phyloP scores from a whole-genome alignment of 2,888 invertebrate species.

The Drosophila peninsularis region DNA sequence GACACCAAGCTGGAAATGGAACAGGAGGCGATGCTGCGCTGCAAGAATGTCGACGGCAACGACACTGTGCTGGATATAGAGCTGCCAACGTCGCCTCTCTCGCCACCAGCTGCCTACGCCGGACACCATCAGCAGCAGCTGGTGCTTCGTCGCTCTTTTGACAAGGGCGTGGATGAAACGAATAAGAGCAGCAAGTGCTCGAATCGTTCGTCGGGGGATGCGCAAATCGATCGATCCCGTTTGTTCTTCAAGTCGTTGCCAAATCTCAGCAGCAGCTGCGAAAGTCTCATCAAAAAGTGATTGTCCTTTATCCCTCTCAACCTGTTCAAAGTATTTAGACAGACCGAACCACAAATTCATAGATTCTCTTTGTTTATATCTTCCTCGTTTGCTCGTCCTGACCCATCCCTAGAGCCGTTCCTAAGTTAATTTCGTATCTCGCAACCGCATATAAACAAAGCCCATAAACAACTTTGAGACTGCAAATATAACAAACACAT shows the following conservation, averaged over 20 bases:
- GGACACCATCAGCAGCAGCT: slow-evolving; percentile 51
- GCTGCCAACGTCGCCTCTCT: slow-evolving; percentile 78
- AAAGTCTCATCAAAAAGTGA: slow-evolving; percentile 86
- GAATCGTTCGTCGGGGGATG: slow-evolving; percentile 39
- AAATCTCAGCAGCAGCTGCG: slow-evolving; percentile 89
- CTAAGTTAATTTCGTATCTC: slow-evolving; percentile 25
- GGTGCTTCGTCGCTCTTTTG: slow-evolving; percentile 78
- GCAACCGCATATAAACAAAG: slow-evolving; percentile 38
- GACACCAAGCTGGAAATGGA: slow-evolving; percentile 83
- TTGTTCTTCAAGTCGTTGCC: slow-evolving; percentile 88
- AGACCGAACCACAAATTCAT: slow-evolving; percentile 25
- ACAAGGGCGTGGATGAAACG: slow-evolving; percentile 74
- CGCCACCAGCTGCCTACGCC: slow-evolving; percentile 71
- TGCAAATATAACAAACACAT: slow-evolving; percentile 62
- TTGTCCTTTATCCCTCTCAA: slow-evolving; percentile 33
- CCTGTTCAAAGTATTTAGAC: slow-evolving; percentile 45
- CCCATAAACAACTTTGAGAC: slow-evolving; percentile 79
- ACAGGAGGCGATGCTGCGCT: slow-evolving; percentile 70
- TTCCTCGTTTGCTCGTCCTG: background rate
- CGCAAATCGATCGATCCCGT: slow-evolving; percentile 74
- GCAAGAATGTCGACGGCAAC: slow-evolving; percentile 61
- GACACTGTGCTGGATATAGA: slow-evolving; percentile 79
- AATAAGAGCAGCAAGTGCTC: slow-evolving; percentile 12
- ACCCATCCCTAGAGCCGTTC: slow-evolving; percentile 13
- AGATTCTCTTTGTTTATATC: slow-evolving; percentile 33